Conservation (phyloP, 1,140 invertebrate genomes). For the Caerostris extrusa region DNA sequence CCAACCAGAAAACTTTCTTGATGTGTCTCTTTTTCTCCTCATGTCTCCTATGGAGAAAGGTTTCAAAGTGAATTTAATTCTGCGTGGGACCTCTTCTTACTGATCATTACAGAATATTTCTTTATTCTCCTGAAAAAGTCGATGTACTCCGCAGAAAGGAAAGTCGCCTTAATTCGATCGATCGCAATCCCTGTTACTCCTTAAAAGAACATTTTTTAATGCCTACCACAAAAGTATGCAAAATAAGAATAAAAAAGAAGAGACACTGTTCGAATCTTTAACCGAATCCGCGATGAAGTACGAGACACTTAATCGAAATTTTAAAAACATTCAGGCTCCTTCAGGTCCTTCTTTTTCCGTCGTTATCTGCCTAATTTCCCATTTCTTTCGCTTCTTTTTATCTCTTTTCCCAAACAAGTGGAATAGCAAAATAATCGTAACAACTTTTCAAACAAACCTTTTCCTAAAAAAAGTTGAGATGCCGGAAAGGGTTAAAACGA, state of each 20-base stretch:
- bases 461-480: background rate
- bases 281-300: background rate
- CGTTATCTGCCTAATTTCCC: background rate
- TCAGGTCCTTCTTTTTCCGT: background rate
- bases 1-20: no score
- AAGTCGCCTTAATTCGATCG: no score
- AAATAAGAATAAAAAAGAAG: background rate
- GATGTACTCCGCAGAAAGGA: no score
- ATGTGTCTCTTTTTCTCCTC: no score
- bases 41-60: no score
- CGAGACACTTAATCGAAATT: background rate
- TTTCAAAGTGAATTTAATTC: no score
- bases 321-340: background rate
- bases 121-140: no score
- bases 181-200: no score
- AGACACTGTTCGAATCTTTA: background rate
- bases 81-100: no score
- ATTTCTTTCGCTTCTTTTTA: background rate
- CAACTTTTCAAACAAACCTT: constrained; percentile 22
- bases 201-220: background rate
- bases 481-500: background rate
- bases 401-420: background rate
- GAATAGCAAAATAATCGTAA: constrained; percentile 14
- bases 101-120: no score
- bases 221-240: background rate